A percentile compares a stretch with the other conserved stretches of the same genome.
Evolutionary conservation across 2,797 vertebrate species (phyloP).

Genomic region (Cossypha heuglini): DNA sequence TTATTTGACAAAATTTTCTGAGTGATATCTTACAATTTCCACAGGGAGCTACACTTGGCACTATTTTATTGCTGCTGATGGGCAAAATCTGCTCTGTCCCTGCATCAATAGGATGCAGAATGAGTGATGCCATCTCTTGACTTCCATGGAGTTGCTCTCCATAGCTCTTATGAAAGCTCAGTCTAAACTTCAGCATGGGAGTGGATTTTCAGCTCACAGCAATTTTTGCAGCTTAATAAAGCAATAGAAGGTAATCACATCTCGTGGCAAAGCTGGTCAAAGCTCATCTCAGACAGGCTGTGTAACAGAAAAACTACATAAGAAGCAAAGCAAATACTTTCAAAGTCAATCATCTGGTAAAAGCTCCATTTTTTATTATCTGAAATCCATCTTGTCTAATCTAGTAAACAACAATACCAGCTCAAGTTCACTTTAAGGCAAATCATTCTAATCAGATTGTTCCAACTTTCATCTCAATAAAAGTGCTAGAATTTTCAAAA

Average conservation of each 20-base stretch:
- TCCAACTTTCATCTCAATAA: neutral
- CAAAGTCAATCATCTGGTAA: neutral
- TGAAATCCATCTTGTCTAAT: conserved; percentile 1
- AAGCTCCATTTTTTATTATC: neutral
- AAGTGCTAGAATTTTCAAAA: neutral
- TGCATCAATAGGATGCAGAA: neutral
- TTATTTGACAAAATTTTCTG: neutral
- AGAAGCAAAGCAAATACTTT: neutral
- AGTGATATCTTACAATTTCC: neutral
- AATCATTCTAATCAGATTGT: neutral
- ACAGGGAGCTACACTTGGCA: neutral
- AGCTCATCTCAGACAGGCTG: neutral
- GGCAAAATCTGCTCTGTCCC: neutral
- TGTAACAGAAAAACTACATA: neutral
- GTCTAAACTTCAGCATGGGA: neutral
- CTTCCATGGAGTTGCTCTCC: neutral
- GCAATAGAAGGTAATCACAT: neutral
- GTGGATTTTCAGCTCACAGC: neutral
- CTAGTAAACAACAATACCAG: neutral
- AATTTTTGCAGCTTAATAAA: neutral
- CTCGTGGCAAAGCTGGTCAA: neutral
- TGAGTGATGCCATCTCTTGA: neutral
- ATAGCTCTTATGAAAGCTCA: neutral
- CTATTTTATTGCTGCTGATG: neutral
- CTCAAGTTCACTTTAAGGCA: neutral